phyloP scores from a whole-genome alignment of 2,888 invertebrate genomes.

The Ypsolopha sequella region DNA sequence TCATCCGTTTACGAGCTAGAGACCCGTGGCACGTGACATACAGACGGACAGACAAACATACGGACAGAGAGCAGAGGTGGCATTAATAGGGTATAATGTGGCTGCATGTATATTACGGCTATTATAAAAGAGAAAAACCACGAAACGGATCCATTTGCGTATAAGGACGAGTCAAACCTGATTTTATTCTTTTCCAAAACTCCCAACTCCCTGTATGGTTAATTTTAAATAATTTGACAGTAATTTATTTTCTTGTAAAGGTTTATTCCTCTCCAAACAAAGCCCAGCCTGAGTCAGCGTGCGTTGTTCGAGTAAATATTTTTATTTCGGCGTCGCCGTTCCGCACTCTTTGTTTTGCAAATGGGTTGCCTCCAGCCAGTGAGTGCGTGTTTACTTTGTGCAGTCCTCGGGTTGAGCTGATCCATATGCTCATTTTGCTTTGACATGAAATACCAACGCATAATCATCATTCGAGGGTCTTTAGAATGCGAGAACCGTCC shows the following conservation, averaged over 20 bases:
- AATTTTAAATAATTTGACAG: slow-evolving; percentile 32
- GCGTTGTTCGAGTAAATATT: slow-evolving; percentile 51
- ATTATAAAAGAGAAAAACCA: no score
- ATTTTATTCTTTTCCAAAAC: no score
- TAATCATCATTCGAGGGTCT: neutral
- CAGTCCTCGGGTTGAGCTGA: slow-evolving; percentile 36
- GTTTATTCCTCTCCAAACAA: slow-evolving; percentile 55
- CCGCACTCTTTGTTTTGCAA: slow-evolving; percentile 61
- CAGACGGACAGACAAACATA: no score
- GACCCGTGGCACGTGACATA: no score
- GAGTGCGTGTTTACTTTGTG: slow-evolving; percentile 38
- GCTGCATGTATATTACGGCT: no score
- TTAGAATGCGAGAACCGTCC: neutral
- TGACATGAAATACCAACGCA: slow-evolving; percentile 16
- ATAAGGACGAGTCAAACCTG: no score
- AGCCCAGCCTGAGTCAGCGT: slow-evolving; percentile 52
- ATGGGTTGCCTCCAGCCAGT: slow-evolving; percentile 38
- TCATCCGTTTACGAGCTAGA: no score
- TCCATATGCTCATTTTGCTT: slow-evolving; percentile 37
- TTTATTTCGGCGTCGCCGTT: slow-evolving; percentile 57
- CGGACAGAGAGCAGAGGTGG: no score
- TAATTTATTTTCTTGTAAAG: slow-evolving; percentile 49
- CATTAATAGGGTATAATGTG: no score
- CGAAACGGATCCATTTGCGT: no score
- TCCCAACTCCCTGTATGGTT: slow-evolving; percentile 3